phyloP scores from a whole-genome alignment of 2,113 vertebrate species.

The Odobenus rosmarus region DNA sequence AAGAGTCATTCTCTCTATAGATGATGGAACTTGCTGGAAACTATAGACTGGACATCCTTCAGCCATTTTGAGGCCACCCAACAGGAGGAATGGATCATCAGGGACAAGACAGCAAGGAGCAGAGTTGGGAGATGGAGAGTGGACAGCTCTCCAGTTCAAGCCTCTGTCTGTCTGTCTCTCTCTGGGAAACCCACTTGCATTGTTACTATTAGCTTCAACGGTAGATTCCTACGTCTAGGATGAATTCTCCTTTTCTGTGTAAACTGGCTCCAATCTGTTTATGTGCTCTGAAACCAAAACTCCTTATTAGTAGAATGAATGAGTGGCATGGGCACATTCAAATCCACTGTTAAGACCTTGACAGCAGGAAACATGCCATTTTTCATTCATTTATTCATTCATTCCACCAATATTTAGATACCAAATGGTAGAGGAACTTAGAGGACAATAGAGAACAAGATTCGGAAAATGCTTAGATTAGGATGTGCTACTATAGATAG shows the following conservation, averaged over 20 bases:
- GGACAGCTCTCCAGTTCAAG: background rate
- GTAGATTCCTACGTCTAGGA: background rate
- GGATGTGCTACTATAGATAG: rapidly evolving
- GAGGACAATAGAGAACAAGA: background rate
- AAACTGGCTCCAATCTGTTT: background rate
- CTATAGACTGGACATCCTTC: background rate
- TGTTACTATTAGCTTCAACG: background rate
- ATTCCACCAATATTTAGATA: background rate
- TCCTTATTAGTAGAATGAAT: background rate
- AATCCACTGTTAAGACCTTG: background rate
- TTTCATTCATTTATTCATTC: background rate
- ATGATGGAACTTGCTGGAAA: background rate
- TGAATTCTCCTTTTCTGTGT: background rate
- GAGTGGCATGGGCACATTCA: background rate
- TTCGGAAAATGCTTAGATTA: background rate
- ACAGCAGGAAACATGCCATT: background rate
- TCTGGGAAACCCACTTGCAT: background rate
- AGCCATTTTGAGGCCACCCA: background rate
- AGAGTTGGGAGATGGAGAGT: background rate
- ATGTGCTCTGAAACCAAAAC: background rate
- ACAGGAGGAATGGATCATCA: background rate
- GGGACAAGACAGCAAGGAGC: no score
- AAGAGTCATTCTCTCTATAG: background rate
- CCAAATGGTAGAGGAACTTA: background rate
- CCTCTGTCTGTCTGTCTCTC: background rate